A percentile compares a stretch with the other conserved stretches of the same genome.
Conservation (phyloP, 2,888 invertebrate species). For the Allacma fusca region DNA sequence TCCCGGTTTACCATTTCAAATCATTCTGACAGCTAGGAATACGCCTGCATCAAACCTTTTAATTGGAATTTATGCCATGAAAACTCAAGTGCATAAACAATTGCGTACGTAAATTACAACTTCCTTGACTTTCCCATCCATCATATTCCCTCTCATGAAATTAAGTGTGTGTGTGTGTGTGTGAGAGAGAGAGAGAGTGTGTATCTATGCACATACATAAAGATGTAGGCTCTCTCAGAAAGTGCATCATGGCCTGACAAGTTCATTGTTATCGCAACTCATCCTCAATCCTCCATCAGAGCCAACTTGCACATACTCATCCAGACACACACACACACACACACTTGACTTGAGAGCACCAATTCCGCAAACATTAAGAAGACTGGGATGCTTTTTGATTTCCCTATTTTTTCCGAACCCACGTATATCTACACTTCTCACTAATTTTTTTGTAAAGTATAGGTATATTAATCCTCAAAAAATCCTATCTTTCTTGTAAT, state of each 20-base stretch:
- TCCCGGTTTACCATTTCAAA: conserved; percentile 7
- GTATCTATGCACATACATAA: too few species aligned
- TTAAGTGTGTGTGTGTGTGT: not conserved
- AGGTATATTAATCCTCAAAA: too few species aligned
- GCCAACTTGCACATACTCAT: not conserved
- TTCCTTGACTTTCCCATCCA: conserved; percentile 17
- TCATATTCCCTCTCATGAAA: not conserved
- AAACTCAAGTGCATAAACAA: not conserved
- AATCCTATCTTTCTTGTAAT: too few species aligned
- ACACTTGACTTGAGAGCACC: too few species aligned
- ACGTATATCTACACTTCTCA: too few species aligned
- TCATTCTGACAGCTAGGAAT: not conserved
- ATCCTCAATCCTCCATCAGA: not conserved
- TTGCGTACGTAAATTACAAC: conserved; percentile 1
- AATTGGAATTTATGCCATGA: conserved; percentile 1
- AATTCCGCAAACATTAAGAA: too few species aligned
- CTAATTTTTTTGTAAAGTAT: too few species aligned
- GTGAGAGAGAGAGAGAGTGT: too few species aligned
- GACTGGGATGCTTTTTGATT: too few species aligned
- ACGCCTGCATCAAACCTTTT: not conserved
- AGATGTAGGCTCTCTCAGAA: not conserved
- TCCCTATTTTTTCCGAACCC: too few species aligned
- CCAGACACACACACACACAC: too few species aligned
- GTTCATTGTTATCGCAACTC: conserved; percentile 1
- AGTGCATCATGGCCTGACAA: conserved; percentile 11